Base-by-base conservation (phyloP, 2,113 vertebrate genomes). In the Stigmatopora argus region DNA sequence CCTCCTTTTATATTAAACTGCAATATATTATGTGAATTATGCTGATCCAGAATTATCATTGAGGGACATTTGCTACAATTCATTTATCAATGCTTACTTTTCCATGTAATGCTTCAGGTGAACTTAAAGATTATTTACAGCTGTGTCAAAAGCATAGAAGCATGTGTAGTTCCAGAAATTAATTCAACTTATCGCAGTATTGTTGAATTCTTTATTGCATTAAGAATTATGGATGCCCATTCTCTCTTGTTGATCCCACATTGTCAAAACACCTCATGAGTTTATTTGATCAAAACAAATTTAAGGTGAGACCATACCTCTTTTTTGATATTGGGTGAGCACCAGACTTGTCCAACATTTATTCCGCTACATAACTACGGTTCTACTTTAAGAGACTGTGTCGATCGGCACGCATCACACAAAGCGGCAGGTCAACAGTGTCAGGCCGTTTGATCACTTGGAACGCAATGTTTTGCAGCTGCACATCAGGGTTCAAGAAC, bases 401-500 rank as follows among this genome's bases (percentile, higher is more conserved):
- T 73, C 64, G 71, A 66, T 69, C 63, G 71, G 70, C 76, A 49
- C 63, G 75, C 62, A 31, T 69, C 52, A 44, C 45, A 62, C 69
- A 73, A 41, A 48, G 67, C 67, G 41, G 66, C 66, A 62, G 71
- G 70, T 78, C 69, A 80, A 69, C 68, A 58, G 78, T 66, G 83
- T 48, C 47, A 72, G 71, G 61, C 67, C 67, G 67, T 73, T 79
- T 85, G 79, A 77, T 83, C 82, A 86, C 78, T 87, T 64, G 93
- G 90, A 93, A 93, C 94, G 90, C 79, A 91, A 95, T 97, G 94
- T 98, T 95, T 90, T 96, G 86, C 96, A 99, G 97, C 95, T 99
- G 97, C 92, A 97, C 96, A 89, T 91, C 96, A 92, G 95, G 95
- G 92, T 99, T 98, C 97, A 98, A 98, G 97, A 98, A 93, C 95